Base-by-base conservation (phyloP, 2,888 invertebrate species). In the Eucera pruinosa region DNA sequence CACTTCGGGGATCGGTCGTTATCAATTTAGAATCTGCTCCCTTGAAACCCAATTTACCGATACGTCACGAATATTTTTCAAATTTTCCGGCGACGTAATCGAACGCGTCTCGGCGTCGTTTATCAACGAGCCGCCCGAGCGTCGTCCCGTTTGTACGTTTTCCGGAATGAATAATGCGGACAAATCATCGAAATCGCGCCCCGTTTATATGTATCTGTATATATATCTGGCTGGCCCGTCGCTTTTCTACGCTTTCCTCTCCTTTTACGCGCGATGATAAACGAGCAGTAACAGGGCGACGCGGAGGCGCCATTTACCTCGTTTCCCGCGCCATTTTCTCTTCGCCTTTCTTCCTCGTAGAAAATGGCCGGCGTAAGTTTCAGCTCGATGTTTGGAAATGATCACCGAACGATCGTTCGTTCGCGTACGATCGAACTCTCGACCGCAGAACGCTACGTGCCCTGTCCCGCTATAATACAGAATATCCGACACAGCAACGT, bases 401-500 rank as follows among this genome's bases (percentile, higher is more conserved):
- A 71, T 68, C 71, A 58, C 54, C 55, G 71, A 13, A 3, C 66
- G 70, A 78, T 74, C 68, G 73, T 52, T 58, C 70, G 74, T 71
- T 81, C 74, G 71, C 66, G 78, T 68, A 66, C 67, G 74, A 54
- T 60, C 55, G 57, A 78, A 75, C 82, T 15, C 52, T 60, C 55
- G 57, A 78, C 79, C 82, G 23, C 52, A 30, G 9, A 15, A 9
- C n/a, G 23, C 50, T 61, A 61, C 81, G 64, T 47, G 62, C 43
- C 57, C 67, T 60, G 71, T 60, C 54, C 80, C 15, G 55, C 15
- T 52, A 60, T 68, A 4, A 62, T 80, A 73, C 74, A 72, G 75
- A 71, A 82, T 84, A 84, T 75, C 67, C 72, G 18, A 25, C 43
- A 9, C 57, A 30, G 66, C 67, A 62, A 81, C 83, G 83, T 83